A percentile compares a stretch with the other conserved stretches of the same genome.
These are phyloP conservation scores for Conger conger DNA, from an alignment of 2,113 vertebrate genomes.

Conservation along the genomic window DNA sequence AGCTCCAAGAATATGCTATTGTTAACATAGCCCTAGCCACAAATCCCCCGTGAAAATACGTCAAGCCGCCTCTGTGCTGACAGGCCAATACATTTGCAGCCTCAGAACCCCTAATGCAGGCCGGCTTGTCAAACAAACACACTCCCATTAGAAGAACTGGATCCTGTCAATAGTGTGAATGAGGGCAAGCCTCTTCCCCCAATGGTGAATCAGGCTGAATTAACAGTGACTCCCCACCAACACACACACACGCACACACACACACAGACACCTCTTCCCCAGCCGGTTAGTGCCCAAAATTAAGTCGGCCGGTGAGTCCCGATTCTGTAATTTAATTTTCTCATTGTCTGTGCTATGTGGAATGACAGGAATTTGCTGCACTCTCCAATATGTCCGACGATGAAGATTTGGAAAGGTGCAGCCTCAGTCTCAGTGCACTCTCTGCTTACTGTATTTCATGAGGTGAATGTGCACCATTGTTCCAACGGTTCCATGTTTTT, in stretches of 20 bases:
- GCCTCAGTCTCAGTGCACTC: constrained; percentile 34
- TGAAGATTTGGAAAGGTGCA: constrained; percentile 19
- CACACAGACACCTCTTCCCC: background rate
- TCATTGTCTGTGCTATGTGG: constrained; percentile 40
- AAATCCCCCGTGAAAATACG: constrained; percentile 45
- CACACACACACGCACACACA: too few relatives aligned
- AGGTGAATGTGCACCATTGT: constrained; percentile 1
- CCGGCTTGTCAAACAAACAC: constrained; percentile 36
- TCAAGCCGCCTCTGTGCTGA: constrained; percentile 51
- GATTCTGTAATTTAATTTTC: background rate
- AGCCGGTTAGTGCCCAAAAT: background rate
- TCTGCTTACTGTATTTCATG: background rate
- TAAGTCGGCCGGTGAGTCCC: background rate
- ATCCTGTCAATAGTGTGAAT: constrained; percentile 37
- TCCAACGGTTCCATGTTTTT: background rate
- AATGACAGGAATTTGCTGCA: constrained; percentile 41
- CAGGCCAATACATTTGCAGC: constrained; percentile 55
- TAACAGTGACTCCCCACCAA: background rate
- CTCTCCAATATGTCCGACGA: constrained; percentile 25
- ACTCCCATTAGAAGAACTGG: constrained; percentile 43
- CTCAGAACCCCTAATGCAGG: constrained; percentile 46
- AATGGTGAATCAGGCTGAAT: constrained; percentile 6
- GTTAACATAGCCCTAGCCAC: constrained; percentile 53
- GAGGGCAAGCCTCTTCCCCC: background rate
- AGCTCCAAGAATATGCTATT: constrained; percentile 54